phyloP scores from a whole-genome alignment of 2,113 vertebrate species.

The Australoheros scitulus region DNA sequence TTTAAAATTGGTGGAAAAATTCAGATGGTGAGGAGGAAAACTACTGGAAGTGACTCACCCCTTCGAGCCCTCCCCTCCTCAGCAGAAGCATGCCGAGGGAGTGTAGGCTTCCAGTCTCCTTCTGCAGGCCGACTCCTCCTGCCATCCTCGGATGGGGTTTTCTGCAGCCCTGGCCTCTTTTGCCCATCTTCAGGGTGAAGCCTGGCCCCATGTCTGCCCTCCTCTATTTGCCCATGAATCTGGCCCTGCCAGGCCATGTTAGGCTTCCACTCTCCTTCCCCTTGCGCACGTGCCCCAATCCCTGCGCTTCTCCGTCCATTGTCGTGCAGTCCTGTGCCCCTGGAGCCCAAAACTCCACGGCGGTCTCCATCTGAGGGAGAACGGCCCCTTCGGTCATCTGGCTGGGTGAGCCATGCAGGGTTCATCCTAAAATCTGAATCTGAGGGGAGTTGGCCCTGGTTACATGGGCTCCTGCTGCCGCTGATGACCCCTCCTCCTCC shows the following conservation, averaged over 20 bases:
- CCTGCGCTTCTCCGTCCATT: conserved; percentile 64
- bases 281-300: conserved; percentile 52
- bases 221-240: conserved; percentile 64
- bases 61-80: conserved; percentile 84
- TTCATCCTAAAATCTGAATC: conserved; percentile 80
- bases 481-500: conserved; percentile 48
- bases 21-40: background rate
- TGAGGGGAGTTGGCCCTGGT: conserved; percentile 70
- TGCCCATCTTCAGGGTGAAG: conserved; percentile 72
- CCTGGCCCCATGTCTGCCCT: conserved; percentile 66
- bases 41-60: conserved; percentile 66
- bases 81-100: conserved; percentile 80
- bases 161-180: conserved; percentile 77
- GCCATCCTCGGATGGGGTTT: conserved; percentile 81
- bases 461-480: conserved; percentile 68
- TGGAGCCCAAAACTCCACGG: conserved; percentile 45
- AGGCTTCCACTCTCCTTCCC: conserved; percentile 73
- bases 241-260: conserved; percentile 73
- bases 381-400: conserved; percentile 78
- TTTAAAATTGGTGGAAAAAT: background rate
- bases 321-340: conserved; percentile 60
- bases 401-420: conserved; percentile 79
- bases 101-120: conserved; percentile 77
- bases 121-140: conserved; percentile 79
- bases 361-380: conserved; percentile 69